Conservation (phyloP, 2,113 vertebrate species). For the Carlito syrichta region DNA sequence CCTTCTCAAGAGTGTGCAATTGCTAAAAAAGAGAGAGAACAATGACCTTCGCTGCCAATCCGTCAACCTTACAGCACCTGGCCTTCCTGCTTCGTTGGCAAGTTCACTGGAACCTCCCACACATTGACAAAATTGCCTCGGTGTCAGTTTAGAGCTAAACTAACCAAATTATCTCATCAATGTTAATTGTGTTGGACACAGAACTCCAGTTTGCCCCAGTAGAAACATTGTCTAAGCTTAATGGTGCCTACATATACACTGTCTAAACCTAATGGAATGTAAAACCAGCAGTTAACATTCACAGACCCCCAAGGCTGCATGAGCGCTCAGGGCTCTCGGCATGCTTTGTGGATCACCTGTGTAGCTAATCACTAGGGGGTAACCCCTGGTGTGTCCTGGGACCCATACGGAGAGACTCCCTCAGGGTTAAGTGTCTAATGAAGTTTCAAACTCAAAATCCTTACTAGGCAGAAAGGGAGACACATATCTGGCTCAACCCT, state of each 20-base stretch:
- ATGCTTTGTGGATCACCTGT: neutral
- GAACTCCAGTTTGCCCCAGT: neutral
- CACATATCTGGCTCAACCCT: no score
- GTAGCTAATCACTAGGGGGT: neutral
- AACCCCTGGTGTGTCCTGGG: neutral
- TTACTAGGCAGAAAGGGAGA: neutral
- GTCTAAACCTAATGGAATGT: neutral
- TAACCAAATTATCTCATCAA: neutral
- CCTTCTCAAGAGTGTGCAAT: slow-evolving; percentile 98
- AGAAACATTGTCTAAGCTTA: neutral
- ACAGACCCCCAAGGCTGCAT: neutral
- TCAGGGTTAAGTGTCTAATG: neutral
- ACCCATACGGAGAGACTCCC: neutral
- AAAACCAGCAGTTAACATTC: neutral
- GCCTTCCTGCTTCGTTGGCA: neutral
- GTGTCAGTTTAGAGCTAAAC: neutral
- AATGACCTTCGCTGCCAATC: neutral
- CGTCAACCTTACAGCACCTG: neutral
- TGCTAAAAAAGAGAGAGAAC: slow-evolving; percentile 83
- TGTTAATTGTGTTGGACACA: neutral
- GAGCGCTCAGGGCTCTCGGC: neutral
- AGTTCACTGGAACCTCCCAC: neutral
- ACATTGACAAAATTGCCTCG: neutral
- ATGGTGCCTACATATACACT: neutral
- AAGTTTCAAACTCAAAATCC: neutral